Conservation (phyloP, 2,888 invertebrate genomes). For the Synanthedon andrenaeformis region DNA sequence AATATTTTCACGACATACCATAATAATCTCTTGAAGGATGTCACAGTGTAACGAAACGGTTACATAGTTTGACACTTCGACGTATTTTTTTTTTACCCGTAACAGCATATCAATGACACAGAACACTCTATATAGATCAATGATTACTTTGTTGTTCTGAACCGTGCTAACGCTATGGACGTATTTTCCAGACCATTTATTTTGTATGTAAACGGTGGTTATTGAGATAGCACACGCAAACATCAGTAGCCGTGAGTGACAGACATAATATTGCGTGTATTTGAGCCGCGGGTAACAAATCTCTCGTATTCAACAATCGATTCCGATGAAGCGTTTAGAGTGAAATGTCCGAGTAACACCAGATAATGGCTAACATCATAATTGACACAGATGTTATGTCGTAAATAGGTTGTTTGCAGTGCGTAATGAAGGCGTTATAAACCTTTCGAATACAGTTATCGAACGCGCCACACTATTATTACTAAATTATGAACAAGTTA, state of each 20-base stretch:
- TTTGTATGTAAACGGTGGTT: slow-evolving; percentile 28
- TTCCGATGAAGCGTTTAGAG: slow-evolving; percentile 31
- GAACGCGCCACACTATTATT: slow-evolving; percentile 1
- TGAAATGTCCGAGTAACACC: slow-evolving; percentile 30
- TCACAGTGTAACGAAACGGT: too few relatives aligned
- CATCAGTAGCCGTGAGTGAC: slow-evolving; percentile 42
- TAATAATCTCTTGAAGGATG: too few relatives aligned
- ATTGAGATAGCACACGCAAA: slow-evolving; percentile 26
- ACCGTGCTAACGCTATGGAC: too few relatives aligned
- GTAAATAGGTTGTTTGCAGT: slow-evolving; percentile 5
- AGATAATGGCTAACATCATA: slow-evolving; percentile 31
- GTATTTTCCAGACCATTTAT: slow-evolving; percentile 3
- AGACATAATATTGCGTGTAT: slow-evolving; percentile 14
- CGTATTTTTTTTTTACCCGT: too few relatives aligned
- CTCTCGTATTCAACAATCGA: slow-evolving; percentile 24
- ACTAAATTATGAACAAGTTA: too few relatives aligned
- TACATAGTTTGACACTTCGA: too few relatives aligned
- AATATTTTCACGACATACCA: too few relatives aligned
- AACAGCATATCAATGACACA: too few relatives aligned
- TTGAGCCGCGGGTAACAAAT: slow-evolving; percentile 29
- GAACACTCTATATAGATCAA: too few relatives aligned
- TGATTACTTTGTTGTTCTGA: too few relatives aligned
- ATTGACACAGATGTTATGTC: slow-evolving; percentile 21
- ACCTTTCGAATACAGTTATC: slow-evolving; percentile 13
- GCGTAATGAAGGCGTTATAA: slow-evolving; percentile 6